Evolutionary conservation across 2,888 invertebrate species (phyloP).

Genomic region (Heliconius charithonia): DNA sequence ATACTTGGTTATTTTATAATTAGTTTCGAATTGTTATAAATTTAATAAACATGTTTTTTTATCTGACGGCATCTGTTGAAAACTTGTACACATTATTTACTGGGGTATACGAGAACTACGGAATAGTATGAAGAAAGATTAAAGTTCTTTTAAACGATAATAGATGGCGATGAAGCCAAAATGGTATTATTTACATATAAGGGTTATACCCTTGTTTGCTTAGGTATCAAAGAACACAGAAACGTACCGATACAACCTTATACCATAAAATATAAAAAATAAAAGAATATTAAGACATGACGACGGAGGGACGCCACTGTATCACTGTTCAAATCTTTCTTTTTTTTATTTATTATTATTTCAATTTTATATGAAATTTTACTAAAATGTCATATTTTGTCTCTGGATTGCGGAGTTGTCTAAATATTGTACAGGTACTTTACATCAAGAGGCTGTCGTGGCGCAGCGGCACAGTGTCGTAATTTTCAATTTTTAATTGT

Average conservation of each 20-base stretch:
- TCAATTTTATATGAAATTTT: not conserved
- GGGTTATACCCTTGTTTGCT: no score
- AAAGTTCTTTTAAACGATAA: not conserved
- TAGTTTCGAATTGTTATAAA: not conserved
- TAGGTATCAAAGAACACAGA: no score
- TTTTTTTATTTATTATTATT: not conserved
- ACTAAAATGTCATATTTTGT: not conserved
- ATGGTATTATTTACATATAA: no score
- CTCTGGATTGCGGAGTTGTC: not conserved
- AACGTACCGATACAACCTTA: no score
- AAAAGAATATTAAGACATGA: no score
- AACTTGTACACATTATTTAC: not conserved
- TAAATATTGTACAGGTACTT: not conserved
- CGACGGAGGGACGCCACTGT: no score
- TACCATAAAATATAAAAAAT: no score
- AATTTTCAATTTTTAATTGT: no score
- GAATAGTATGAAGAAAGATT: not conserved
- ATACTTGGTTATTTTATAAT: not conserved
- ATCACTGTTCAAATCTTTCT: not conserved
- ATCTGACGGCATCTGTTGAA: not conserved
- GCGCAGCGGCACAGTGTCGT: not conserved
- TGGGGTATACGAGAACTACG: not conserved
- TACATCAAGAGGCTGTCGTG: not conserved
- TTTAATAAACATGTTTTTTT: not conserved
- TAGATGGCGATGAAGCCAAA: not conserved